phyloP scores from a whole-genome alignment of 1,140 invertebrate species.

The Phocides pigmalion region DNA sequence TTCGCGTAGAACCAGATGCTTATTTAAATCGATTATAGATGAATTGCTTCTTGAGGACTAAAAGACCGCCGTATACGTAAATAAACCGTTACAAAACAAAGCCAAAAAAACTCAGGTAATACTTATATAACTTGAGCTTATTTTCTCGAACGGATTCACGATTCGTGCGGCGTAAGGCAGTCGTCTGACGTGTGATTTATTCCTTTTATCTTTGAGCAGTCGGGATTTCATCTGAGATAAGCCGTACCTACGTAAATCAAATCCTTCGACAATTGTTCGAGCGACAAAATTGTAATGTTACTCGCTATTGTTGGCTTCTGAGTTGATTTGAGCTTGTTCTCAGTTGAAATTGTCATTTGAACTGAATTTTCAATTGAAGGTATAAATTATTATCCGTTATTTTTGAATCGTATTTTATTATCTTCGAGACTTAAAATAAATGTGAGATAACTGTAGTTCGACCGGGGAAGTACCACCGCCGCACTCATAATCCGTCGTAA shows the following conservation, averaged over 20 bases:
- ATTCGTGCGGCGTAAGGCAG: slow-evolving; percentile 43
- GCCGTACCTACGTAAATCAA: slow-evolving; percentile 37
- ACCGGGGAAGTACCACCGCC: too few relatives aligned
- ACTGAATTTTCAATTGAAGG: not conserved
- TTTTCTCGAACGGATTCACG: slow-evolving; percentile 46
- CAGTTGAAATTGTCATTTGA: not conserved
- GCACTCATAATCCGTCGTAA: too few relatives aligned
- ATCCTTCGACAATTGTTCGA: slow-evolving; percentile 32
- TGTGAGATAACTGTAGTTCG: too few relatives aligned
- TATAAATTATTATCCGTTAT: not conserved
- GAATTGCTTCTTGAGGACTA: too few relatives aligned
- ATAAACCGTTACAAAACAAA: not conserved
- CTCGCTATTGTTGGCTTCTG: slow-evolving; percentile 21
- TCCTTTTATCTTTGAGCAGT: slow-evolving; percentile 46
- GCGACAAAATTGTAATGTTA: slow-evolving; percentile 28
- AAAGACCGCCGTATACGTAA: not conserved
- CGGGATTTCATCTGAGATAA: slow-evolving; percentile 45
- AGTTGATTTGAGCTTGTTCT: slow-evolving; percentile 9
- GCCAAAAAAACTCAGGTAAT: slow-evolving; percentile 35
- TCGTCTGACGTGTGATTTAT: slow-evolving; percentile 52
- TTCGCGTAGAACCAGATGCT: too few relatives aligned
- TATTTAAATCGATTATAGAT: too few relatives aligned
- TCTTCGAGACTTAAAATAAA: too few relatives aligned
- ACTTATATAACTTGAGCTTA: slow-evolving; percentile 42
- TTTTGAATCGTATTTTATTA: too few relatives aligned